Evolutionary conservation across 1,140 invertebrate species (phyloP), one percentile per base, ranked within the genome.

Genomic region (Lepidurus packardi): DNA sequence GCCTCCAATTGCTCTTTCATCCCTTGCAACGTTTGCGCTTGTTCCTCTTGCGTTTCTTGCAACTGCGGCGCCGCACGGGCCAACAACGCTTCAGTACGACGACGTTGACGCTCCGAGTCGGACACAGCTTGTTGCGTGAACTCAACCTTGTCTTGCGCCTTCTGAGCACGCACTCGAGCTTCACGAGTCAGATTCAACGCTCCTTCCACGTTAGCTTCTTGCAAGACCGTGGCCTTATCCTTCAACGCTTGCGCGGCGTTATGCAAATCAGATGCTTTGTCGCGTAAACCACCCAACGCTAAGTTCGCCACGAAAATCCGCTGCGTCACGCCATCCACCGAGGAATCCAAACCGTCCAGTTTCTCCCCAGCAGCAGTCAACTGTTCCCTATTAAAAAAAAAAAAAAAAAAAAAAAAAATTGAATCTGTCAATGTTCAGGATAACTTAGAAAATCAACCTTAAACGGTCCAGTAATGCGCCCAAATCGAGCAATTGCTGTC

Each of bases 181-280:
- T 88, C 93, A 41, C 92, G 88, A 0, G 95, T 98, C 4, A 98
- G 89, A 83, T 94, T 96, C 73, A 97, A 87, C 2, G 96, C 96
- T 73, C 96, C 96, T 87, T 96, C 93, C 47, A 98, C 93, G 85
- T 98, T 96, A 6, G 92, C 93, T 86, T 98, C 96, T 85, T 98
- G 95, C 42, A 99, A 86, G 82, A 92, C 90, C 1, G 94, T 98
- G 11, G 94, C 94, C 83, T 95, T 94, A 77, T 91, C 90, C 81
- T 92, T 91, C 34, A 98, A 86, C 43, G 92, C 88, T 75, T 89
- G 85, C 2, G 93, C 94, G 81, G 90, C 88, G 53, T 88, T 85
- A 82, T 94, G 91, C 6, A 98, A 86, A 16, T 88, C 87, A 25
- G 91, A 88, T 1, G 92, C 92, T 80, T 91, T 89, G 65, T 88